A percentile compares a stretch with the other conserved stretches of the same genome.
Conservation (phyloP, 1,140 invertebrate genomes). For the Chelonus insularis region DNA sequence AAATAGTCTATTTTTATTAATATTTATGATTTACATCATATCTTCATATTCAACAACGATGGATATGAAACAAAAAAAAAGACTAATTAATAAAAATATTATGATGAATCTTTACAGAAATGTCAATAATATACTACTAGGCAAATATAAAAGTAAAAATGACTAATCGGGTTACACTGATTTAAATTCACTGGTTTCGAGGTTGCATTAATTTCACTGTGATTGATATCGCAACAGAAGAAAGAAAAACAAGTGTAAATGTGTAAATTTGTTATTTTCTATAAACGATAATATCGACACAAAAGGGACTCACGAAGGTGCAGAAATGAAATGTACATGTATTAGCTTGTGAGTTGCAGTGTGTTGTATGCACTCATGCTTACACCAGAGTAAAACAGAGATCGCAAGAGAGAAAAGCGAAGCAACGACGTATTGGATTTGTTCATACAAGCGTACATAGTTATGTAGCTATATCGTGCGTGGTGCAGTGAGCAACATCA, state of each 20-base stretch:
- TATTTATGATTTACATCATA: too few relatives aligned
- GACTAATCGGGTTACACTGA: not conserved
- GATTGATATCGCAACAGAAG: not conserved
- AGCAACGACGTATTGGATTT: constrained; percentile 39
- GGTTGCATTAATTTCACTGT: not conserved
- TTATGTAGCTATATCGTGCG: constrained; percentile 13
- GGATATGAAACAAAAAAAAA: too few relatives aligned
- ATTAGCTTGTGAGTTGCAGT: not conserved
- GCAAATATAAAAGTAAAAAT: not conserved
- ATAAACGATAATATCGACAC: not conserved
- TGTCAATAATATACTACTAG: too few relatives aligned
- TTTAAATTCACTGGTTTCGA: not conserved
- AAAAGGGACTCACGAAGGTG: constrained; percentile 17
- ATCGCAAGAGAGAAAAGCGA: constrained; percentile 5
- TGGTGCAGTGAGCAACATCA: constrained; percentile 6
- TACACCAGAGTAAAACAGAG: not conserved
- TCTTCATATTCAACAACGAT: too few relatives aligned
- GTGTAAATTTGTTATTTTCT: not conserved
- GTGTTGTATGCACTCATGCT: not conserved
- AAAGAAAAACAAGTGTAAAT: not conserved
- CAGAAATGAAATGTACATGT: not conserved
- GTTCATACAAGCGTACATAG: constrained; percentile 33
- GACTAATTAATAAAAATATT: too few relatives aligned
- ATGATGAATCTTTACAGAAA: too few relatives aligned
- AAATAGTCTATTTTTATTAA: too few relatives aligned